Evolutionary conservation across 1,140 invertebrate species (phyloP).

Genomic region (Cydia fagiglandana): DNA sequence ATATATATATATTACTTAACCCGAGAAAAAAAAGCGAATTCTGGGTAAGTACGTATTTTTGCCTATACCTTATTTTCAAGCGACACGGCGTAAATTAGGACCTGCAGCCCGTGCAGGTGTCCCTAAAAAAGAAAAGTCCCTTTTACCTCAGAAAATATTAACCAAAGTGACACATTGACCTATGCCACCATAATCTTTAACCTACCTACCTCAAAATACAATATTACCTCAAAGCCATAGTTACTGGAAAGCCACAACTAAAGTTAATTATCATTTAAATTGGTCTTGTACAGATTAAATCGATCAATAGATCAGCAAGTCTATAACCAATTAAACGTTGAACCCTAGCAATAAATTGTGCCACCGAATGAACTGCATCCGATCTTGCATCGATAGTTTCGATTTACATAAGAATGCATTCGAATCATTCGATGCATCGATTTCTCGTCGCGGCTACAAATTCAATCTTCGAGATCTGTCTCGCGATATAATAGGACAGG

Average conservation of each 20-base stretch:
- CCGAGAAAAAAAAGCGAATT: too few relatives aligned
- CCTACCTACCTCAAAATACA: too few relatives aligned
- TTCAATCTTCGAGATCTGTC: not conserved
- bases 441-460: not conserved
- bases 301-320: not conserved
- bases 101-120: not conserved
- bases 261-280: slow-evolving; percentile 6
- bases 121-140: too few relatives aligned
- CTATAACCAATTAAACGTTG: not conserved
- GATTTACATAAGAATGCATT: slow-evolving; percentile 18
- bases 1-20: too few relatives aligned
- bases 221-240: not conserved
- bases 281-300: not conserved
- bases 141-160: not conserved
- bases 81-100: too few relatives aligned
- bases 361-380: not conserved
- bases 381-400: not conserved
- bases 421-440: not conserved
- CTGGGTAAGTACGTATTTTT: too few relatives aligned
- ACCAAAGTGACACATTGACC: too few relatives aligned
- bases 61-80: too few relatives aligned
- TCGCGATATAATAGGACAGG: not conserved
- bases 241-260: not conserved
- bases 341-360: not conserved
- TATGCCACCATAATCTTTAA: too few relatives aligned